Evolutionary conservation across 2,113 vertebrate genomes (phyloP).

Genomic region (Erythrocercus mccallii): DNA sequence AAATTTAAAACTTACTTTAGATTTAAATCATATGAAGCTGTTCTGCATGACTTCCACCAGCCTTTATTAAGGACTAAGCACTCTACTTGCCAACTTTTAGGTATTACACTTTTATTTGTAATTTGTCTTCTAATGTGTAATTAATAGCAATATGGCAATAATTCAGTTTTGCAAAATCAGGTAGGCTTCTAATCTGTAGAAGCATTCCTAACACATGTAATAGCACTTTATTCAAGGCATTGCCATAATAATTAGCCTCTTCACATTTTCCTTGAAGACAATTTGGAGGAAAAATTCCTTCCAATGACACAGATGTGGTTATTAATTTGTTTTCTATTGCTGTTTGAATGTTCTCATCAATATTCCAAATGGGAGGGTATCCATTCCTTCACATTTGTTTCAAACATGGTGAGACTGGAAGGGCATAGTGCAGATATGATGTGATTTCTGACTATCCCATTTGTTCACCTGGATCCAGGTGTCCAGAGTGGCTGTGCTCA

Average conservation of each 20-base stretch:
- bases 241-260: background rate
- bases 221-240: background rate
- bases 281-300: background rate
- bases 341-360: background rate
- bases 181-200: background rate
- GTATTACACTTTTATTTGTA: background rate
- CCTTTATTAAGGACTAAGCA: background rate
- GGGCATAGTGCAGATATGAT: background rate
- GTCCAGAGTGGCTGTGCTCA: background rate
- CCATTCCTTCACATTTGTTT: background rate
- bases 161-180: background rate
- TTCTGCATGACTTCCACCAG: background rate
- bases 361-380: background rate
- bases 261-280: background rate
- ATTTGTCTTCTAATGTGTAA: background rate
- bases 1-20: background rate
- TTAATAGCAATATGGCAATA: background rate
- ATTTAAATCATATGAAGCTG: background rate
- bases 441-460: background rate
- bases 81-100: background rate
- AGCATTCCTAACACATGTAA: background rate
- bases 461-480: background rate
- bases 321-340: background rate
- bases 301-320: background rate
- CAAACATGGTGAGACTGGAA: background rate